Evolutionary conservation across 2,888 invertebrate species (phyloP).

Genomic region (Opisthograptis luteolata): DNA sequence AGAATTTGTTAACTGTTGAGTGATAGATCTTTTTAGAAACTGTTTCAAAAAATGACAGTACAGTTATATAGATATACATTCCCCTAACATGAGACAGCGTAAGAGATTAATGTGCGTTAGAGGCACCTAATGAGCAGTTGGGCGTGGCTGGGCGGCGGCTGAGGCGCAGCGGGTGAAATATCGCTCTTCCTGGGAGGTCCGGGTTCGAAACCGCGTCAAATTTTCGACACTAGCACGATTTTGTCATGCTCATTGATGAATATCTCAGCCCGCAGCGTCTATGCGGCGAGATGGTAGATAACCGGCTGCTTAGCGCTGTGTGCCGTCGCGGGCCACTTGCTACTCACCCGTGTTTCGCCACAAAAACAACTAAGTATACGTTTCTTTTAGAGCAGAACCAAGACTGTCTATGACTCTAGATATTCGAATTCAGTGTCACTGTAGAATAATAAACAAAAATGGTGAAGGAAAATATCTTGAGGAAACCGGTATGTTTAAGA

Average conservation of each 20-base stretch:
- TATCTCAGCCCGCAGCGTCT: slow-evolving; percentile 62
- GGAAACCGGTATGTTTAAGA: too few species aligned
- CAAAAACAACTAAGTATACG: slow-evolving; percentile 33
- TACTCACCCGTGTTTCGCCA: slow-evolving; percentile 37
- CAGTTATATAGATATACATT: slow-evolving; percentile 38
- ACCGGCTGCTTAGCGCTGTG: slow-evolving; percentile 45
- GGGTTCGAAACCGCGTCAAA: slow-evolving; percentile 63
- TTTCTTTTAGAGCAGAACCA: not conserved
- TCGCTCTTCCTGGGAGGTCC: slow-evolving; percentile 80
- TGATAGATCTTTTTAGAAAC: slow-evolving; percentile 13
- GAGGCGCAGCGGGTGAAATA: slow-evolving; percentile 72
- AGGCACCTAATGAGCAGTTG: slow-evolving; percentile 73
- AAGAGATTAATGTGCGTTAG: slow-evolving; percentile 76
- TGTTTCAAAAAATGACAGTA: slow-evolving; percentile 33
- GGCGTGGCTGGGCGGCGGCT: slow-evolving; percentile 72
- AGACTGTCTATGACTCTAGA: too few species aligned
- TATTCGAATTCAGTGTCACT: too few species aligned
- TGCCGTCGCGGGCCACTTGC: slow-evolving; percentile 44
- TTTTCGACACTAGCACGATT: slow-evolving; percentile 82
- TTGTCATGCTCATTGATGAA: slow-evolving; percentile 79
- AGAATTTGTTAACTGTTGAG: slow-evolving; percentile 7
- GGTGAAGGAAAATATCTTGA: too few species aligned
- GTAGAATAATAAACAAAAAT: too few species aligned
- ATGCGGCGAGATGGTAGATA: slow-evolving; percentile 63
- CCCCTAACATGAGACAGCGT: slow-evolving; percentile 50